These are phyloP conservation scores for Heliconius aoede DNA, from an alignment of 2,888 invertebrate species.

Conservation along the genomic window DNA sequence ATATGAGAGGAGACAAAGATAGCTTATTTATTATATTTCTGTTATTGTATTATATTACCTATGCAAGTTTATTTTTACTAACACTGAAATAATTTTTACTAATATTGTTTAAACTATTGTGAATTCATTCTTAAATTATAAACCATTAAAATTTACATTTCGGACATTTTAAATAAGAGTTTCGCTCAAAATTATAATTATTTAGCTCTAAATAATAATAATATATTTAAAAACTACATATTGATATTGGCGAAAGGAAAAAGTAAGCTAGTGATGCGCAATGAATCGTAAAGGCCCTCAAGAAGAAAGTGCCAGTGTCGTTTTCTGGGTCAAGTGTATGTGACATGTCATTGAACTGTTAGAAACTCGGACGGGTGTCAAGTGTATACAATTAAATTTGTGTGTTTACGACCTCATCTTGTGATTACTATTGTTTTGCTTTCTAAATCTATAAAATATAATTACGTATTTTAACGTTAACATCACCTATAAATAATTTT, in stretches of 20 bases:
- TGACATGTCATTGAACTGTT: slow-evolving; percentile 77
- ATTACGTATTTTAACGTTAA: slow-evolving; percentile 6
- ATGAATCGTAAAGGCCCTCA: slow-evolving; percentile 70
- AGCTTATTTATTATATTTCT: background rate
- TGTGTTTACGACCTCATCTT: slow-evolving; percentile 30
- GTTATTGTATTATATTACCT: too few relatives aligned
- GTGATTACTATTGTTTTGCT: slow-evolving; percentile 26
- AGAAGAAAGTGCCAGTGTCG: slow-evolving; percentile 78
- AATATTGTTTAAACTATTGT: too few relatives aligned
- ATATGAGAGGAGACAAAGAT: background rate
- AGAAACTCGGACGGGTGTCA: slow-evolving; percentile 65
- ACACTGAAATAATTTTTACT: too few relatives aligned
- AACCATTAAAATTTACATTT: too few relatives aligned
- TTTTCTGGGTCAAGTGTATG: slow-evolving; percentile 76
- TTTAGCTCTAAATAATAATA: too few relatives aligned
- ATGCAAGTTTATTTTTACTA: too few relatives aligned
- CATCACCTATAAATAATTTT: background rate
- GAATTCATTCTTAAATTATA: too few relatives aligned
- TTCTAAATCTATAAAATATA: slow-evolving; percentile 16
- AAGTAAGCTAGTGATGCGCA: slow-evolving; percentile 57
- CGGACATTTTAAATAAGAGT: too few relatives aligned
- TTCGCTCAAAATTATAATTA: background rate
- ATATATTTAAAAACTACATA: background rate
- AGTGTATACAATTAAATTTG: slow-evolving; percentile 51
- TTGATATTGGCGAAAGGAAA: slow-evolving; percentile 23